Conservation (phyloP, 2,113 vertebrate species). For the Climacteris rufus region DNA sequence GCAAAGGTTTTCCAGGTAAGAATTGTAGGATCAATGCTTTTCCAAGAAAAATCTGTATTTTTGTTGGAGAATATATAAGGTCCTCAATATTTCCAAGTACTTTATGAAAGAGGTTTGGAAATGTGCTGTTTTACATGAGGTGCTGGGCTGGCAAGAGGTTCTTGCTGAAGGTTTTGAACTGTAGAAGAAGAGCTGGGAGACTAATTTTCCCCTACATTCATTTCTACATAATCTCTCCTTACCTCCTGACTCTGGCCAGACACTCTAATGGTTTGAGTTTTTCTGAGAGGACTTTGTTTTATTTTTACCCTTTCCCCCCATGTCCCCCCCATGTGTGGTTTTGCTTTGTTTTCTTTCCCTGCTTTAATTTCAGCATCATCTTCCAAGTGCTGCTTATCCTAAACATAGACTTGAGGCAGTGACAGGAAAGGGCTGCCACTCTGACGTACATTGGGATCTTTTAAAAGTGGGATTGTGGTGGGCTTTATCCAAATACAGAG, state of each 20-base stretch:
- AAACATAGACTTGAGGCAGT: not conserved
- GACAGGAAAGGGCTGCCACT: slow-evolving; percentile 27
- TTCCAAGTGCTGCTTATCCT: not conserved
- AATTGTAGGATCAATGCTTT: not conserved
- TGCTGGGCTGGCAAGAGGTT: not conserved
- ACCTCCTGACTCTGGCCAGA: not conserved
- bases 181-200: not conserved
- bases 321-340: not conserved
- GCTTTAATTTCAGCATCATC: slow-evolving; percentile 1
- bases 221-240: not conserved
- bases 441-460: slow-evolving; percentile 31
- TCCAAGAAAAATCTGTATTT: not conserved
- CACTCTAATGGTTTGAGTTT: not conserved
- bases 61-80: not conserved
- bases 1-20: not conserved
- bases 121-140: not conserved
- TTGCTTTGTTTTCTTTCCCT: slow-evolving; percentile 9
- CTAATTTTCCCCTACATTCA: not conserved
- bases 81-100: not conserved
- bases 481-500: slow-evolving; percentile 33
- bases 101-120: not conserved
- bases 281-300: not conserved
- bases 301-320: not conserved
- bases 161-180: not conserved
- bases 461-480: not conserved